Evolutionary conservation across 35 echinoderm and acorn worm genomes (phyloP), one percentile per base, ranked within the genome.

Genomic region (Stichopus chloronotus): DNA sequence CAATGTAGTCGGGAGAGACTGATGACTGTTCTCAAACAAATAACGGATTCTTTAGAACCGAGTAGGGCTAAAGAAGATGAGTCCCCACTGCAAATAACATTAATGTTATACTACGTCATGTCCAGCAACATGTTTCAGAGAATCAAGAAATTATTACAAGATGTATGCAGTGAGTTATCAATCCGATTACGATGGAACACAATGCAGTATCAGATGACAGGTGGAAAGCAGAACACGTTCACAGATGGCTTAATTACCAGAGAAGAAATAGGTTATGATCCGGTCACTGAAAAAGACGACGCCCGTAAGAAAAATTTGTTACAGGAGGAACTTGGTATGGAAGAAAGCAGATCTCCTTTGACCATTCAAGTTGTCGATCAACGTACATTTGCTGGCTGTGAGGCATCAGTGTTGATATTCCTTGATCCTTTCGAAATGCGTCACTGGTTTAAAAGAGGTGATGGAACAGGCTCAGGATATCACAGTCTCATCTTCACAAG

Each of bases 401-500:
- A 88, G 53, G 23, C 86, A 88, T 59, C 86, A 21, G 63, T 88
- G 5, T 13, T 88, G 6, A 88, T 88, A 8, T 88, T 88, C 58
- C 56, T 88, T 24, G 86, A 88, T n/a, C 86, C 86, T n/a, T 88
- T 88, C 30, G 86, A 60, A 20, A 88, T 88, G 86, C 56, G 86
- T 4, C 19, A 88, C 55, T 88, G 86, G 86, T 88, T 88, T 52
- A 56, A 57, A 8, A 57, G 86, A 25, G 86, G 86, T 63, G 58
- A 88, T 25, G 86, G 86, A 59, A 88, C 11, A 21, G 86, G 86
- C 6, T 88, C 86, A 8, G 86, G 86, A 59, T 88, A 88, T 16
- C 86, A 88, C 63, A 88, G 86, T 22, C 86, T 88, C 16, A 88
- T 88, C 86, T 88, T 88, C n/a, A 88, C 86, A 16, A n/a, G 86